Percentiles rank a stretch among this genome's conserved stretches.
These are phyloP conservation scores for Alethe castanea DNA, from an alignment of 2,113 vertebrate genomes.

Conservation along the genomic window DNA sequence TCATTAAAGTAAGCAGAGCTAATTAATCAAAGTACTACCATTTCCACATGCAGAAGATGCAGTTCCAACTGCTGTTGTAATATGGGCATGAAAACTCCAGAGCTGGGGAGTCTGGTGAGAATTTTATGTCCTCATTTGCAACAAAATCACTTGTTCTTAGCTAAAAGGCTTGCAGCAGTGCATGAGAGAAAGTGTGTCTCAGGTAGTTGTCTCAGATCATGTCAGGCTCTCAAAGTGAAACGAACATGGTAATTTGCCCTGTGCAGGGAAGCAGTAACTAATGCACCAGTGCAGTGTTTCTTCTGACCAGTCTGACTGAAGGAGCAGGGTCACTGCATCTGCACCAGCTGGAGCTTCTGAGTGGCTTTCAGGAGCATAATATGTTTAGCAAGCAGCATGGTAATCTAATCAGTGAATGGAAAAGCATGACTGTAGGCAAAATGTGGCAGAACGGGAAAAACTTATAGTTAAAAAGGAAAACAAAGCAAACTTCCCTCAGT, in stretches of 20 bases:
- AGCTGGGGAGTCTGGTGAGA: neutral
- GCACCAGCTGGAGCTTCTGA: constrained; percentile 55
- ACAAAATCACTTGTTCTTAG: neutral
- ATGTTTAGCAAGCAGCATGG: constrained; percentile 50
- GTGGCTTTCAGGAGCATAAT: constrained; percentile 47
- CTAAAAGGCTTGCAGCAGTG: neutral
- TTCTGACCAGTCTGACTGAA: neutral
- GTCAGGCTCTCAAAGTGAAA: neutral
- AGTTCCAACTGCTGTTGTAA: neutral
- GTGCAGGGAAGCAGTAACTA: neutral
- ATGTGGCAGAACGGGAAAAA: constrained; percentile 25
- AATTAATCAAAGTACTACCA: neutral
- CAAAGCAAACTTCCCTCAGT: neutral
- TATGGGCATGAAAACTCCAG: neutral
- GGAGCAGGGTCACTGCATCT: constrained; percentile 28
- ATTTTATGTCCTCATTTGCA: neutral
- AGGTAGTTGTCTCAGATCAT: neutral
- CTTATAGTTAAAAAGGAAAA: neutral
- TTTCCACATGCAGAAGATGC: neutral
- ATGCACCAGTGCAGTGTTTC: neutral
- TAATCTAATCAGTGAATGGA: constrained; percentile 58
- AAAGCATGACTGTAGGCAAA: constrained; percentile 55
- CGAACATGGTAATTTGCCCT: neutral
- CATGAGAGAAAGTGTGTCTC: neutral
- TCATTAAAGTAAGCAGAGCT: neutral